These are phyloP conservation scores for Hemichromis elongatus DNA, from an alignment of 2,113 vertebrate species.

Conservation along the genomic window DNA sequence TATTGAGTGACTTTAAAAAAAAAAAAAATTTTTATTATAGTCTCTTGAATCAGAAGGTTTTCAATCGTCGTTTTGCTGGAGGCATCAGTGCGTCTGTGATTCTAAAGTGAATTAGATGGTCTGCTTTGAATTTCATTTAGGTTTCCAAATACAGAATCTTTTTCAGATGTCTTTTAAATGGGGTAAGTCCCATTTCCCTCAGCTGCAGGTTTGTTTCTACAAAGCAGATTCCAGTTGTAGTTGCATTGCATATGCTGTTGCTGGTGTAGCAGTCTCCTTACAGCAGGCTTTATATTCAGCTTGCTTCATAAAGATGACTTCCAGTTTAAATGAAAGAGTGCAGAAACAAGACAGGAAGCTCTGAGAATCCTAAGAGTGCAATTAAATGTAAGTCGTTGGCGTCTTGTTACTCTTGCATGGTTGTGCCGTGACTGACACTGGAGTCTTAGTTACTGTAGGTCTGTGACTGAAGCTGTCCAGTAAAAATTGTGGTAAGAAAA, in stretches of 20 bases:
- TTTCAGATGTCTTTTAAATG: neutral
- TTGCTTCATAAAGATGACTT: neutral
- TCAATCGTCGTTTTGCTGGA: neutral
- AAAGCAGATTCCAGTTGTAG: no score
- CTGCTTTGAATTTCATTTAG: neutral
- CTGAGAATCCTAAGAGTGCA: no score
- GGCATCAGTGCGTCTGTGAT: neutral
- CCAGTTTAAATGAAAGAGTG: neutral
- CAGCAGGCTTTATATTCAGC: neutral
- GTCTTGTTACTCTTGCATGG: neutral
- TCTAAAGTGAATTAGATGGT: neutral
- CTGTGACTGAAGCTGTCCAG: neutral
- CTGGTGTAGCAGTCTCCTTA: no score
- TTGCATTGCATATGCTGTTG: no score
- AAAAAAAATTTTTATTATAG: neutral
- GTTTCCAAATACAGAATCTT: neutral
- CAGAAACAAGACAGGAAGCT: neutral
- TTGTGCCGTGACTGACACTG: neutral
- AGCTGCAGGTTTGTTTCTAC: neutral
- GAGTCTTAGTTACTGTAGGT: neutral
- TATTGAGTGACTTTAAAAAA: neutral
- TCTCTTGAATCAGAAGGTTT: neutral
- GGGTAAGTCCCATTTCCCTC: neutral
- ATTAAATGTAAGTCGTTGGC: rapidly evolving
- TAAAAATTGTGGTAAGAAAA: neutral